Base-by-base conservation (phyloP, 2,113 vertebrate species). In the Pomatorhinus ruficollis region DNA sequence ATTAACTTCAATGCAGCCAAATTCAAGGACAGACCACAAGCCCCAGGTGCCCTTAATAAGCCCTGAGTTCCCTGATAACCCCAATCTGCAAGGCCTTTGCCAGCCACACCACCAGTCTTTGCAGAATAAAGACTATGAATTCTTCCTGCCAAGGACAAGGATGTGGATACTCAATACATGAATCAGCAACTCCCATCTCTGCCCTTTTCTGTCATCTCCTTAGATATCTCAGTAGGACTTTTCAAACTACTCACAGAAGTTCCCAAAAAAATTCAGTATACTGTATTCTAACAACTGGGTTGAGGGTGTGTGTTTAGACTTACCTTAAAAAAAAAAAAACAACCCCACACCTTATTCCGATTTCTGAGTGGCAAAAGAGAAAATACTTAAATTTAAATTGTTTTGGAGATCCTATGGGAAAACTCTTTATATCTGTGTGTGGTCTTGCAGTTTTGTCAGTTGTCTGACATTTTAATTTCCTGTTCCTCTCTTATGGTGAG, bases 381-480 rank as follows among this genome's bases (percentile, higher is more conserved):
- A 30, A 52, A 79, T 2, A 71, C 11, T 64, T 77, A 65, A 27
- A 90, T 64, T 78, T 84, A 47, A 40, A 83, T 35, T 68, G 35
- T 27, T 69, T 84, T 64, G 53, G 75, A 74, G 39, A 72, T 89
- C 85, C 74, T 91, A 77, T 40, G n/a, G 50, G 59, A 70, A 65
- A 70, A 40, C 28, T 87, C 74, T 93, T 83, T 52, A n/a, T 70
- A 70, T 42, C 37, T 24, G 23, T 87, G 96, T 94, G 96, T 97
- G 97, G 96, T 97, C 98, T 78, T 72, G 52, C 30, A 50, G 22
- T 89, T 96, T 96, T 97, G 91, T 97, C 96, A 92, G 82, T 90
- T 71, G 89, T 87, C 82, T 96, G 95, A 97, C 87, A 94, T 95
- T 97, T 98, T 98, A 97, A 98, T 97, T 98, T 98, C 96, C 98